These are phyloP conservation scores for Fregetta grallaria DNA, from an alignment of 2,113 vertebrate genomes.

Conservation along the genomic window DNA sequence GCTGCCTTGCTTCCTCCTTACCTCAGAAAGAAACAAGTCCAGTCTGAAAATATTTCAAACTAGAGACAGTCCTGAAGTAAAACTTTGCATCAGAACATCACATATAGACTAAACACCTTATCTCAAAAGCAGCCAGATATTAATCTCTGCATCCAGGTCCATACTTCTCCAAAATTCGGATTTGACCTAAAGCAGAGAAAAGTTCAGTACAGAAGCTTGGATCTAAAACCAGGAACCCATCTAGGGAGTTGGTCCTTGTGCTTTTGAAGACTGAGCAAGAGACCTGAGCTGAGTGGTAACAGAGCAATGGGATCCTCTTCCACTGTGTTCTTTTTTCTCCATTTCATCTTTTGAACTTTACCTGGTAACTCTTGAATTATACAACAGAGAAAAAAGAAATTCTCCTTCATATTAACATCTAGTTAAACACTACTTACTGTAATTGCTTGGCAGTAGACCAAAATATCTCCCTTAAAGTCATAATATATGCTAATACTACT, in stretches of 20 bases:
- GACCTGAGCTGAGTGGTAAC: background rate
- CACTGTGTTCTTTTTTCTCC: background rate
- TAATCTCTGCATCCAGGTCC: background rate
- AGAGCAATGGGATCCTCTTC: background rate
- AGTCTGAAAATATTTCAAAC: background rate
- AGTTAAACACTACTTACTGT: slow-evolving; percentile 9
- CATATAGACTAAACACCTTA: background rate
- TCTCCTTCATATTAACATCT: background rate
- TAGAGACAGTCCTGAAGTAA: background rate
- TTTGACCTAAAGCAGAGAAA: background rate
- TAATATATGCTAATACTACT: background rate
- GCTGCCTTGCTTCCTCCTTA: background rate
- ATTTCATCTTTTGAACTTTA: background rate
- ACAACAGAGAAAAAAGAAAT: background rate
- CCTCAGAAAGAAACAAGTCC: background rate
- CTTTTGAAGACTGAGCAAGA: background rate
- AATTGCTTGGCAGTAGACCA: slow-evolving; percentile 19
- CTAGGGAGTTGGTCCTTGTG: background rate
- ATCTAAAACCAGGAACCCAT: background rate
- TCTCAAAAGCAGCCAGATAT: background rate
- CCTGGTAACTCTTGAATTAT: background rate
- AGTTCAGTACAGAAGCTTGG: background rate
- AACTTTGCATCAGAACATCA: background rate
- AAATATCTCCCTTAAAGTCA: background rate
- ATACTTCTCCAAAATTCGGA: background rate